Percentiles rank a stretch among this genome's conserved stretches.
Evolutionary conservation across 35 echinoderm and acorn worm genomes (phyloP).

Genomic region (Eucidaris tribuloides): DNA sequence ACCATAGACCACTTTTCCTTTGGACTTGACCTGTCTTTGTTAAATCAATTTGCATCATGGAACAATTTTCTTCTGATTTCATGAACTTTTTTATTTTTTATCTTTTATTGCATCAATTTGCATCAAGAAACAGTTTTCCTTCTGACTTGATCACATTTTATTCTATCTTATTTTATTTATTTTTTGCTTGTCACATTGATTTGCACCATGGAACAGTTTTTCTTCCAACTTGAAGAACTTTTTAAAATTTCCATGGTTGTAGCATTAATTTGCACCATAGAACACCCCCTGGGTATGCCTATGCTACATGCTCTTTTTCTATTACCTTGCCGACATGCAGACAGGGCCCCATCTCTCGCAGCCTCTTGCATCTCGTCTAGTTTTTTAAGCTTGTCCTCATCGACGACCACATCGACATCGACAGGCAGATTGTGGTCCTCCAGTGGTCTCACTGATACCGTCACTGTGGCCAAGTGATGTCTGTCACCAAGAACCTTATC

Average conservation of each 20-base stretch:
- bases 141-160: too few species aligned
- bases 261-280: too few species aligned
- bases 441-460: slow-evolving; percentile 47
- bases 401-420: slow-evolving; percentile 13
- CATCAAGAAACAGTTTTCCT: too few species aligned
- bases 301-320: neutral
- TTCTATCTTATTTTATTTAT: too few species aligned
- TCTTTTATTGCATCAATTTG: too few species aligned
- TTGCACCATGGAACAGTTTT: too few species aligned
- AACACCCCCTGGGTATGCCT: neutral
- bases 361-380: slow-evolving; percentile 59
- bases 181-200: too few species aligned
- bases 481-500: slow-evolving; percentile 64
- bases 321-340: slow-evolving; percentile 75
- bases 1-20: too few species aligned
- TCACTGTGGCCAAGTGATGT: slow-evolving; percentile 51
- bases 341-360: slow-evolving; percentile 44
- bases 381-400: neutral
- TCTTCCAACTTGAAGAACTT: neutral
- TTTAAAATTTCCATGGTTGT: neutral
- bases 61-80: too few species aligned
- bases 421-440: slow-evolving; percentile 41
- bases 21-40: too few species aligned
- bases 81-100: too few species aligned
- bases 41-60: too few species aligned